Base-by-base conservation (phyloP, 2,113 vertebrate genomes). In the Lagenorhynchus albirostris region DNA sequence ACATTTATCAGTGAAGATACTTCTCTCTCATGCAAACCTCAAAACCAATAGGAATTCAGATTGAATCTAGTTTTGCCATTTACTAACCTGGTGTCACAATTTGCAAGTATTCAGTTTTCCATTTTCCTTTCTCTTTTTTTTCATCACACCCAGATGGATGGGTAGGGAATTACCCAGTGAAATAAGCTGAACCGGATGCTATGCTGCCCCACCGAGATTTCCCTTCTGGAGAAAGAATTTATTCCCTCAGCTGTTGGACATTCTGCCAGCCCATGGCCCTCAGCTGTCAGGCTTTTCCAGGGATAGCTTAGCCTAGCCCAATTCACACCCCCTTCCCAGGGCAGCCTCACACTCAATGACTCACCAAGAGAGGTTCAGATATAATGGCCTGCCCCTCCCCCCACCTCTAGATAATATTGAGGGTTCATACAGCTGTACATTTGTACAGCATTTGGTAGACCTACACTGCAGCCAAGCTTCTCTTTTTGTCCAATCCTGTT, bases 341-440 rank as follows among this genome's bases (percentile, higher is more conserved):
- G 12, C 2, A 38, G 14, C 2, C 20, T 5, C 36, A 12, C 3
- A 62, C 17, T 8, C 1, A 80, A n/a, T 50, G 38, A 63, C 7
- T 47, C 13, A 36, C 26, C 20, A 82, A 50, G n/a, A 20, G 3
- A 29, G 1, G 14, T 1, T 6, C 8, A 15, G 2, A 13, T 26
- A 2, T 25, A 36, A 60, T 29, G n/a, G 1, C 11, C 7, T 44
- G 2, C 9, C 10, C 15, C 6, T 4, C 6, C 33, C 2, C 1
- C 2, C 25, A 71, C 47, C 12, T 83, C 31, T n/a, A 1, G 41
- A 31, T 11, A 71, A 15, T 15, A 17, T 1, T 18, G 33, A 76
- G 21, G 29, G 41, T 53, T 25, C 26, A 76, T 62, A 15, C 4
- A 47, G 41, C 20, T 53, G 13, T 25, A 55, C 29, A 77, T 0